A percentile compares a stretch with the other conserved stretches of the same genome.
Evolutionary conservation across 2,797 vertebrate species (phyloP).

Genomic region (Malurus splendens): DNA sequence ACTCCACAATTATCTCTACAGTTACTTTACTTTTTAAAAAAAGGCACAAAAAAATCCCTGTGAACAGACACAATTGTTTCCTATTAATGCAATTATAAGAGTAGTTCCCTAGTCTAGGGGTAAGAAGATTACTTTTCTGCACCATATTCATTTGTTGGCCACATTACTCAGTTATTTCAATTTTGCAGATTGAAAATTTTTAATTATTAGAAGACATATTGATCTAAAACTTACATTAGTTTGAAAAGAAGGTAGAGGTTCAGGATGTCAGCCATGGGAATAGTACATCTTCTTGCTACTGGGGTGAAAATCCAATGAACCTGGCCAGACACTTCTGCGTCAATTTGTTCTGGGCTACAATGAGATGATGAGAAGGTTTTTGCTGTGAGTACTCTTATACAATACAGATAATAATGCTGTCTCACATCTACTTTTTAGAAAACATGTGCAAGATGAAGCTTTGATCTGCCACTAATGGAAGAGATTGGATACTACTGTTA

Average conservation of each 20-base stretch:
- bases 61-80: not conserved
- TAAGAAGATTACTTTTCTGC: not conserved
- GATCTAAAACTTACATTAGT: not conserved
- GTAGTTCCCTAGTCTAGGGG: not conserved
- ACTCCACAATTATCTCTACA: not conserved
- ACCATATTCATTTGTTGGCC: not conserved
- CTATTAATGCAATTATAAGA: not conserved
- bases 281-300: not conserved
- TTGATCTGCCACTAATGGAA: not conserved
- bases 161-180: not conserved
- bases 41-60: not conserved
- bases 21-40: not conserved
- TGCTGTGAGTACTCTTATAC: not conserved
- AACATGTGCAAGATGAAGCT: not conserved
- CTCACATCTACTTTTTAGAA: not conserved
- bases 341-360: not conserved
- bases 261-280: not conserved
- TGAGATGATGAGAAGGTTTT: not conserved
- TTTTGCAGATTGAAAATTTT: not conserved
- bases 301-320: not conserved
- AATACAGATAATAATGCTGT: not conserved
- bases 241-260: not conserved
- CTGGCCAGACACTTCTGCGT: not conserved
- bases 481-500: not conserved
- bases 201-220: not conserved